These are phyloP conservation scores for Gandaritis pyraliata DNA, from an alignment of 2,888 invertebrate genomes.

Conservation along the genomic window DNA sequence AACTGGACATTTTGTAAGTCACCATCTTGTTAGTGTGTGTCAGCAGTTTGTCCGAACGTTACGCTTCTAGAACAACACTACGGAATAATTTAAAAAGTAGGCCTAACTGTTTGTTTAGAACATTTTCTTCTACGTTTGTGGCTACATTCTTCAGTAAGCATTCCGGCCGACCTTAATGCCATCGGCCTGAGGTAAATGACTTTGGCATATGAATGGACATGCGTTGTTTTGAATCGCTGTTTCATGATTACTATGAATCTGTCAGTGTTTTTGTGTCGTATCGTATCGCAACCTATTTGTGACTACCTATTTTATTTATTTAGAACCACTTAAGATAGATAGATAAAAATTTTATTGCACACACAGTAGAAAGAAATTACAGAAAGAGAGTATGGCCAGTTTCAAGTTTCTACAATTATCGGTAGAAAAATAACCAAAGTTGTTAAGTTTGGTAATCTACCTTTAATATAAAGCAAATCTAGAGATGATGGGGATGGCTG, in stretches of 20 bases:
- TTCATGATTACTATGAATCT: slow-evolving; percentile 2
- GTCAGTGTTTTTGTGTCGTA: neutral
- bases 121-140: slow-evolving; percentile 54
- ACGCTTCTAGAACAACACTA: slow-evolving; percentile 25
- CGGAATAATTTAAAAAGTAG: slow-evolving; percentile 63
- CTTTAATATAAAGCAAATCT: neutral
- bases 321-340: too few species aligned
- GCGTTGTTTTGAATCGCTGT: slow-evolving; percentile 7
- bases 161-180: slow-evolving; percentile 59
- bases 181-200: slow-evolving; percentile 37
- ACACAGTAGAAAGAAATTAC: too few species aligned
- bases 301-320: too few species aligned
- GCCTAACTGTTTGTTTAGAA: slow-evolving; percentile 68
- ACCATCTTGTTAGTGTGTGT: slow-evolving; percentile 14
- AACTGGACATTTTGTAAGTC: neutral
- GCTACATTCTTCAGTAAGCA: slow-evolving; percentile 59
- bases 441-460: too few species aligned
- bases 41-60: slow-evolving; percentile 23
- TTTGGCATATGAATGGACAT: slow-evolving; percentile 20
- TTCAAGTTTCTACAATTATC: too few species aligned
- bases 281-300: too few species aligned
- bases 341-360: too few species aligned
- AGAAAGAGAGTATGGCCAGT: too few species aligned
- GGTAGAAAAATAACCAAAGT: too few species aligned
- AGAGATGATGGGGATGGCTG: neutral